Evolutionary conservation across 2,113 vertebrate species (phyloP), one percentile per base, ranked within the genome.

Genomic region (Tursiops truncatus): DNA sequence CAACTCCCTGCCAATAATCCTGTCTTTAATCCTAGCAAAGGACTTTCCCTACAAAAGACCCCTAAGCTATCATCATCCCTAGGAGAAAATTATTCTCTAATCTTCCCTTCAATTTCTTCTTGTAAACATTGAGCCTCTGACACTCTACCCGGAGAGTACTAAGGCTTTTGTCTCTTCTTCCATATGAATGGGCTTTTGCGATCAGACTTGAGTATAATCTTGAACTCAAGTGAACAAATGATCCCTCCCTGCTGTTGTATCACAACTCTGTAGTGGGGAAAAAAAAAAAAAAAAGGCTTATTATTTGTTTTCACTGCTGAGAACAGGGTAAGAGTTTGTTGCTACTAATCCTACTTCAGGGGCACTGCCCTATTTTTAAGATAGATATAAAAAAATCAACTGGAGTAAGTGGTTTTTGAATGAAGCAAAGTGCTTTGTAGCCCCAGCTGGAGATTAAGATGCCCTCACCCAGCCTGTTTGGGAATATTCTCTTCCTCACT

Each of bases 81-180:
- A 73, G 41, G 71, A 97, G 70, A 83, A 97, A 96, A 95, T 92
- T 83, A 81, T 95, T 97, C 92, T 96, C 31, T 74, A 95, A 89
- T 93, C 93, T 97, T 95, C 36, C 60, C 50, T 23, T 96, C 90
- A 53, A 36, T 96, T 97, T 97, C 68, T 70, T 91, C 63, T 79
- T 62, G 74, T 88, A 94, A 96, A 97, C 84, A 68, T 67, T 77
- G 80, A 96, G 87, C 18, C 76, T 77, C 91, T 97, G 87, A 92
- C 58, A 47, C 80, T 68, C 81, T 81, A 84, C 83, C 56, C 12
- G 25, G 71, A 97, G 87, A 67, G 47, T 50, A 80, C 31, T 83
- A 85, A 65, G 92, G 50, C 62, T 93, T 85, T 96, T 88, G 68
- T 95, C n/a, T 90, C 60, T 81, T 95, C 60, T 89, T 96, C 58